Percentiles rank a stretch among this genome's conserved stretches.
These are phyloP conservation scores for Centrocercus urophasianus DNA, from an alignment of 2,113 vertebrate genomes.

Conservation along the genomic window DNA sequence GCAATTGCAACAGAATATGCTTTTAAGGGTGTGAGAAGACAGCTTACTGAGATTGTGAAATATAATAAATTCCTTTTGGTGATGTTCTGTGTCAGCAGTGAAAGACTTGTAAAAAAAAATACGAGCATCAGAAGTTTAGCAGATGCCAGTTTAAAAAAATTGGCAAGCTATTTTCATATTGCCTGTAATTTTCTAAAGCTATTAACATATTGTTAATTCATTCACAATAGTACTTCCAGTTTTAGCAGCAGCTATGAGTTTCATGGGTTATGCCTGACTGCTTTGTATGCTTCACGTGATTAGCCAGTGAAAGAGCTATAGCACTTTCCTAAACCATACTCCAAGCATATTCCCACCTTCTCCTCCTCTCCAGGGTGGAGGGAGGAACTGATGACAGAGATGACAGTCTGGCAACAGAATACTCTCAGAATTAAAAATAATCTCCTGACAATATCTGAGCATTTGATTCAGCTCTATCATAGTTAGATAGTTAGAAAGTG, in stretches of 20 bases:
- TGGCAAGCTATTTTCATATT: constrained; percentile 14
- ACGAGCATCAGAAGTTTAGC: background rate
- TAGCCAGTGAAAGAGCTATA: background rate
- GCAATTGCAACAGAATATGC: background rate
- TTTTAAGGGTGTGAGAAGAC: constrained; percentile 5
- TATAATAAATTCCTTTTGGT: constrained; percentile 26
- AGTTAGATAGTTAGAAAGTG: background rate
- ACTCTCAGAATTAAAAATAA: background rate
- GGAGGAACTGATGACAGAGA: background rate
- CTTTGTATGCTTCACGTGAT: background rate
- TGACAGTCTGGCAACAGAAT: background rate
- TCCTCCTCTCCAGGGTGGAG: background rate
- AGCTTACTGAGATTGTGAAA: background rate
- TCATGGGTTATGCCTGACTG: background rate
- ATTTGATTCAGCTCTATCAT: background rate
- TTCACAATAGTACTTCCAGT: background rate
- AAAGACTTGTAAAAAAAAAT: constrained; percentile 4
- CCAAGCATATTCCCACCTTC: background rate
- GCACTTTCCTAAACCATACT: background rate
- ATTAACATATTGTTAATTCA: background rate
- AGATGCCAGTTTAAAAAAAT: constrained; percentile 26
- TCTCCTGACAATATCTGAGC: background rate
- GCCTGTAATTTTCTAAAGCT: background rate
- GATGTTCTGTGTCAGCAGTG: constrained; percentile 14
- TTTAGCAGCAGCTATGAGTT: background rate